Conservation (phyloP, 2,797 vertebrate species). For the Malacoraja senta region DNA sequence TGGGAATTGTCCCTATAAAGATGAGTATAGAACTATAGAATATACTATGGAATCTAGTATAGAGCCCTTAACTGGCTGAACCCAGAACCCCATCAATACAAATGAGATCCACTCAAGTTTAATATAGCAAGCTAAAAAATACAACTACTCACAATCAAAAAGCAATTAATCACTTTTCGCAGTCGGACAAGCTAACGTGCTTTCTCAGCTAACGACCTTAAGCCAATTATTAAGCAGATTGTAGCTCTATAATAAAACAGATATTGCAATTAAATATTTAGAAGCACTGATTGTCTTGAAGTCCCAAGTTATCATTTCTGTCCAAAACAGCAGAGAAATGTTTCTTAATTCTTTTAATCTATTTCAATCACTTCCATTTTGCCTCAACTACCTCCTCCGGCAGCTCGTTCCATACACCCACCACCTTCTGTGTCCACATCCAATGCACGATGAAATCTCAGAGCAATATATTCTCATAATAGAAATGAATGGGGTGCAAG, state of each 20-base stretch:
- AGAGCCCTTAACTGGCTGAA: neutral
- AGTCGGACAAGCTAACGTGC: neutral
- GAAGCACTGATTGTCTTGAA: neutral
- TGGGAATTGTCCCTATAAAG: too few relatives aligned
- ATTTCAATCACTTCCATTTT: neutral
- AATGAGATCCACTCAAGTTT: neutral
- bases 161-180: neutral
- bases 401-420: too few relatives aligned
- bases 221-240: neutral
- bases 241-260: neutral
- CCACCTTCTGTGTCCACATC: too few relatives aligned
- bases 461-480: neutral
- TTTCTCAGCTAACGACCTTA: neutral
- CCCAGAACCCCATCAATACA: neutral
- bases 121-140: neutral
- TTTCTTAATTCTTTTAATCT: neutral
- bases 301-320: too few relatives aligned
- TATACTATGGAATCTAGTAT: too few relatives aligned
- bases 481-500: neutral
- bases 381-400: too few relatives aligned
- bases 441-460: neutral
- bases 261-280: neutral
- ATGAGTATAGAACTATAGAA: too few relatives aligned
- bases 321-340: neutral
- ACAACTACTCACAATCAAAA: neutral